phyloP scores from a whole-genome alignment of 37 sponge, comb jelly and placozoan species.

The Chondrosia reniformis region DNA sequence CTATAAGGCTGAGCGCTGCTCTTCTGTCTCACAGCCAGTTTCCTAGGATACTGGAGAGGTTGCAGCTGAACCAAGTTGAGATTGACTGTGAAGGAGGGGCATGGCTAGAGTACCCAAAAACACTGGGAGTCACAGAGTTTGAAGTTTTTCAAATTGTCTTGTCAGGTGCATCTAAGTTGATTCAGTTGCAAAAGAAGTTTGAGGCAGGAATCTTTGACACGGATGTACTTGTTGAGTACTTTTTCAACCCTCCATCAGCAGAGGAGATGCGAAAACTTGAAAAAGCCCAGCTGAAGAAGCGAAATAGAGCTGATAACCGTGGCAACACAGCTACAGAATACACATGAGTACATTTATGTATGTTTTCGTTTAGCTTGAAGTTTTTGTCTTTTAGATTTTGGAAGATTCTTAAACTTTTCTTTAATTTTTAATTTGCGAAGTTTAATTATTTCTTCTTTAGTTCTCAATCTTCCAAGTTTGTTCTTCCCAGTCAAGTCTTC shows the following conservation, averaged over 20 bases:
- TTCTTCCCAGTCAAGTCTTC: background rate
- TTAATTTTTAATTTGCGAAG: background rate
- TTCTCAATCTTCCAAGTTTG: constrained; percentile 33
- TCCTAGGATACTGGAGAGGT: background rate
- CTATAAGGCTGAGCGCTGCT: background rate
- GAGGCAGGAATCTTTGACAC: background rate
- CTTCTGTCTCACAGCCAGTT: background rate
- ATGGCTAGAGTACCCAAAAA: background rate
- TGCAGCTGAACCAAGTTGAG: background rate
- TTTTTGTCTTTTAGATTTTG: constrained; percentile 30
- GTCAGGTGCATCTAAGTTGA: background rate
- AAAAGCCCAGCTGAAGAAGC: background rate
- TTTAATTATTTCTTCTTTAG: constrained; percentile 37
- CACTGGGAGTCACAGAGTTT: constrained; percentile 16
- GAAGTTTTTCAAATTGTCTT: background rate
- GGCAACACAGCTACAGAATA: background rate
- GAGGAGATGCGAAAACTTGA: background rate
- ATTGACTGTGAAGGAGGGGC: constrained; percentile 4
- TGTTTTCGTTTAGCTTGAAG: constrained; percentile 21
- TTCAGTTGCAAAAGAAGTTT: constrained; percentile 1
- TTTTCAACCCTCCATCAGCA: background rate
- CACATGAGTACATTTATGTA: too few relatives aligned
- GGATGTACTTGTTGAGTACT: background rate
- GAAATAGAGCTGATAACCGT: background rate
- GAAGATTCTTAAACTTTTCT: constrained; percentile 10